A percentile compares a stretch with the other conserved stretches of the same genome.
Conservation (phyloP, 2,888 invertebrate genomes). For the Idaea dimidiata region DNA sequence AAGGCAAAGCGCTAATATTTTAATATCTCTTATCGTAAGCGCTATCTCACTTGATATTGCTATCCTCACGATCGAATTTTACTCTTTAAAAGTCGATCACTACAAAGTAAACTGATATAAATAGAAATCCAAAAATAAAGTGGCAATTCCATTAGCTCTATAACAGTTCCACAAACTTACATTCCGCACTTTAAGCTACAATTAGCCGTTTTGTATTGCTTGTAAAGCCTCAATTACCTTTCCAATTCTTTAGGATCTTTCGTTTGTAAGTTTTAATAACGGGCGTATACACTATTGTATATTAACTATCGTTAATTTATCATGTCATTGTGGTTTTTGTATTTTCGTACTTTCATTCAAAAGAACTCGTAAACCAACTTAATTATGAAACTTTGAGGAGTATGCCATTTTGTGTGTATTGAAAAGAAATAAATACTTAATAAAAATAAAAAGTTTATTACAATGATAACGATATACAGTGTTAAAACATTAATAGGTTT, state of each 20-base stretch:
- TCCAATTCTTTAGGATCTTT: slow-evolving; percentile 52
- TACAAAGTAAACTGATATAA: too few species aligned
- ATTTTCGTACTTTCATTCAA: slow-evolving; percentile 12
- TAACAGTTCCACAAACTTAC: slow-evolving; percentile 44
- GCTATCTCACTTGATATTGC: too few species aligned
- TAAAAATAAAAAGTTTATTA: too few species aligned
- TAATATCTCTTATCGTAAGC: too few species aligned
- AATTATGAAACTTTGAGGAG: background rate
- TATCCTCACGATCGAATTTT: too few species aligned
- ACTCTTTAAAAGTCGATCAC: too few species aligned
- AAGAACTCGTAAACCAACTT: slow-evolving; percentile 3
- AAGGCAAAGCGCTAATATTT: too few species aligned
- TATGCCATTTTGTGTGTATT: background rate
- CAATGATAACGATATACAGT: too few species aligned
- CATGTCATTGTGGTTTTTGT: slow-evolving; percentile 31
- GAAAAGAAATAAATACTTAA: background rate
- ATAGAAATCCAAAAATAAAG: background rate
- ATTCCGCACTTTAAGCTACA: slow-evolving; percentile 71
- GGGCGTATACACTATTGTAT: slow-evolving; percentile 43
- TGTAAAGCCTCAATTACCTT: slow-evolving; percentile 72
- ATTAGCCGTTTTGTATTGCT: slow-evolving; percentile 74
- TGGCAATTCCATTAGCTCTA: slow-evolving; percentile 35
- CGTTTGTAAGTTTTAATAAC: slow-evolving; percentile 56
- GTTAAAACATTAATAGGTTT: too few species aligned
- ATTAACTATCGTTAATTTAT: slow-evolving; percentile 49